These are phyloP conservation scores for Beroe forskalii DNA, from an alignment of 37 sponge, comb jelly and placozoan genomes.

Conservation along the genomic window DNA sequence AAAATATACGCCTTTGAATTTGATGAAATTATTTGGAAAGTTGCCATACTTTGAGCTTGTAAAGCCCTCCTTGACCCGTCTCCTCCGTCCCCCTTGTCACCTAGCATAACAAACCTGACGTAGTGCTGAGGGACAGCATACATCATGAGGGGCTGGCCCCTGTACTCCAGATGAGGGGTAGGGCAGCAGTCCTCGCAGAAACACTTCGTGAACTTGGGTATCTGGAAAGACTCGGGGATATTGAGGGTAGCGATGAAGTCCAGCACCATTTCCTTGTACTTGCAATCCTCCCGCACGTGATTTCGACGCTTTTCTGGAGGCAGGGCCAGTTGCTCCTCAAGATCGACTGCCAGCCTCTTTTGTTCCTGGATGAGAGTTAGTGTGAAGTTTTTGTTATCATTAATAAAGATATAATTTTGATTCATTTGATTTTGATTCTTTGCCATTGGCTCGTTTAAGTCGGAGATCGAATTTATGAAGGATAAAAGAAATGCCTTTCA, in stretches of 20 bases:
- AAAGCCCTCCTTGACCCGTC: no score
- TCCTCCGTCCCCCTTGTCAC: no score
- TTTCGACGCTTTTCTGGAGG: constrained; percentile 27
- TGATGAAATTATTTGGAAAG: background rate
- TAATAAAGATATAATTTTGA: no score
- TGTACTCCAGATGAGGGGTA: constrained; percentile 16
- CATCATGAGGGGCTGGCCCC: constrained; percentile 53
- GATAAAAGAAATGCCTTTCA: no score
- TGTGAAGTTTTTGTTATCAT: no score
- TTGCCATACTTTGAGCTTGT: background rate
- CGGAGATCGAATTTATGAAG: no score
- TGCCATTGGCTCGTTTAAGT: no score
- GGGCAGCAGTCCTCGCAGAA: constrained; percentile 63
- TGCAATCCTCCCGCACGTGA: constrained; percentile 8
- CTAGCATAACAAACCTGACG: no score
- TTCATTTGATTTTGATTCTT: no score
- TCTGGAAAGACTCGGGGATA: constrained; percentile 33
- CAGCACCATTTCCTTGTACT: constrained; percentile 60
- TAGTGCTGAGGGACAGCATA: constrained; percentile 66
- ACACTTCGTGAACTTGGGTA: constrained; percentile 60
- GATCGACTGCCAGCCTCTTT: constrained; percentile 8
- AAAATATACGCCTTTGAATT: no score
- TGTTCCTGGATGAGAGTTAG: background rate
- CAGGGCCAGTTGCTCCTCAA: constrained; percentile 43
- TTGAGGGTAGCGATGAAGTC: constrained; percentile 47